Conservation (phyloP, 2,888 invertebrate genomes). For the Nebria brevicollis region DNA sequence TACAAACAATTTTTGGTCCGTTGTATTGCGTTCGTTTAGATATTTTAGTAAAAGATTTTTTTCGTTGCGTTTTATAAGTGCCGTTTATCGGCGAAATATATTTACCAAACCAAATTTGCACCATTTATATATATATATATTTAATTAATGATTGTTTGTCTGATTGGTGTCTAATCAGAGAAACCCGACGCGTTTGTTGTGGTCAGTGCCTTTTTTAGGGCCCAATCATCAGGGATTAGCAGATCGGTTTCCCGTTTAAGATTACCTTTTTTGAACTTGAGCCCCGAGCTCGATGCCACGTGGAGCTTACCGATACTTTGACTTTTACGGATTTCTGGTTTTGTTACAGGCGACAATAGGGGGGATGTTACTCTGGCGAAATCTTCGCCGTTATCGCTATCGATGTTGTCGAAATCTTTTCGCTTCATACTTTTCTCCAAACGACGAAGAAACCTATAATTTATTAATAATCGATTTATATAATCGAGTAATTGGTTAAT, state of each 20-base stretch:
- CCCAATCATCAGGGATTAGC: constrained; percentile 57
- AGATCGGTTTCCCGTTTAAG: constrained; percentile 57
- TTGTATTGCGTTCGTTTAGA: constrained; percentile 41
- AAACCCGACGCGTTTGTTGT: constrained; percentile 56
- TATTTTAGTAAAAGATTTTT: background rate
- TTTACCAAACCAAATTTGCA: background rate
- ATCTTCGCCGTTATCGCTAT: constrained; percentile 69
- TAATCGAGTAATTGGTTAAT: too few species aligned
- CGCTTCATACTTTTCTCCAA: constrained; percentile 77
- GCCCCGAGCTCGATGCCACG: constrained; percentile 50
- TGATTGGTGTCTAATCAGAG: constrained; percentile 56
- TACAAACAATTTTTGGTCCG: constrained; percentile 33
- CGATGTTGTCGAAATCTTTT: constrained; percentile 69
- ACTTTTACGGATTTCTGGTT: constrained; percentile 61
- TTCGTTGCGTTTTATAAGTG: background rate
- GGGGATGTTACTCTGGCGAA: constrained; percentile 75
- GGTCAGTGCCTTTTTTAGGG: constrained; percentile 53
- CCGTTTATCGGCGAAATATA: background rate
- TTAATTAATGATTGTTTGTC: background rate
- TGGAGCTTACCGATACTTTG: constrained; percentile 60
- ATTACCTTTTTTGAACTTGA: constrained; percentile 54
- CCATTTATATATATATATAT: background rate
- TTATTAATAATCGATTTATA: background rate
- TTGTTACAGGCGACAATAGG: constrained; percentile 61
- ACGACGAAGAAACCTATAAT: constrained; percentile 73